Conservation (phyloP, 2,113 vertebrate genomes). For the Poeciliopsis turrubarensis region DNA sequence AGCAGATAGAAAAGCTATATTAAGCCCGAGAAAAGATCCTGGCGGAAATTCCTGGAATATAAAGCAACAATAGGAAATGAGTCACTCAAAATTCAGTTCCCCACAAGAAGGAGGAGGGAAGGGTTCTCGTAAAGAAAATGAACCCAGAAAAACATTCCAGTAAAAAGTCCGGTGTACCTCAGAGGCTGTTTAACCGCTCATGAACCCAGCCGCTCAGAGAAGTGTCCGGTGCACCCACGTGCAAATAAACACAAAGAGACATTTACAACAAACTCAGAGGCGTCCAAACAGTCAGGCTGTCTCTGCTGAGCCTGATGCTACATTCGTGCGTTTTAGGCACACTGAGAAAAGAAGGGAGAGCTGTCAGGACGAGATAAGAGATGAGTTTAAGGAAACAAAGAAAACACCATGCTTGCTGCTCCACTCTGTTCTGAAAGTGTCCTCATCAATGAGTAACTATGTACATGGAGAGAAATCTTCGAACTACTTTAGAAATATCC, state of each 20-base stretch:
- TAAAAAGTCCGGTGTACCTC: constrained; percentile 34
- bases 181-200: constrained; percentile 31
- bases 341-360: constrained; percentile 31
- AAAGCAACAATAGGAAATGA: constrained; percentile 66
- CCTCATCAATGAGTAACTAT: constrained; percentile 60
- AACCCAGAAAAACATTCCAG: constrained; percentile 41
- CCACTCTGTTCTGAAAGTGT: constrained; percentile 31
- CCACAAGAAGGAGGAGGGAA: constrained; percentile 1
- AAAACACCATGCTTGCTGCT: constrained; percentile 36
- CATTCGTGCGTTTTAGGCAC: constrained; percentile 7
- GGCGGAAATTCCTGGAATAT: constrained; percentile 58
- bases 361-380: constrained; percentile 49
- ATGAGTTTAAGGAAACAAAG: constrained; percentile 30
- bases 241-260: constrained; percentile 14
- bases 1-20: constrained; percentile 51
- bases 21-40: constrained; percentile 48
- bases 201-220: constrained; percentile 50
- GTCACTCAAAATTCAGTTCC: constrained; percentile 50
- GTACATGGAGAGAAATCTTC: constrained; percentile 33
- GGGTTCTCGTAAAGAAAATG: constrained; percentile 46
- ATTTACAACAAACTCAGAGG: constrained; percentile 15
- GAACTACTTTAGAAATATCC: constrained; percentile 48
- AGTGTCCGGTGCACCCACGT: constrained; percentile 23
- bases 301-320: constrained; percentile 12
- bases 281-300: constrained; percentile 5